phyloP scores from a whole-genome alignment of 2,797 vertebrate species.

The Cynodonichthys magdalenae region DNA sequence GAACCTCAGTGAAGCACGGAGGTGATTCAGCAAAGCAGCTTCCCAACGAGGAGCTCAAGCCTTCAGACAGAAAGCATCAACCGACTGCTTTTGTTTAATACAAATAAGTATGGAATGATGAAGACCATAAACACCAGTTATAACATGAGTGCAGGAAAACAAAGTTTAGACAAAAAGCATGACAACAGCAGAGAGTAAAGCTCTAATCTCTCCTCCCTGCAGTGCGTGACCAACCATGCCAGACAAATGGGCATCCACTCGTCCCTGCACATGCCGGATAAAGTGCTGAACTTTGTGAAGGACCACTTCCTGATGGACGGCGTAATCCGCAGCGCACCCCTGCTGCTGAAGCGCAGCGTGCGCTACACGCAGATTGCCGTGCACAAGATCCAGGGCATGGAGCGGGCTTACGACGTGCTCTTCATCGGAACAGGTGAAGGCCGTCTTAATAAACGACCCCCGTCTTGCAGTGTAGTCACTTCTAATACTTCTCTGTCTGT shows the following conservation, averaged over 20 bases:
- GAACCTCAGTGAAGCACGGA: no score
- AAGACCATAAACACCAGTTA: no score
- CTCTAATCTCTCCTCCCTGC: conserved; percentile 25
- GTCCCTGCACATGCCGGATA: conserved; percentile 92
- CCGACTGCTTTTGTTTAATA: no score
- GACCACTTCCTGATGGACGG: conserved; percentile 96
- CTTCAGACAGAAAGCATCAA: no score
- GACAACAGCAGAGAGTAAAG: conserved; percentile 11
- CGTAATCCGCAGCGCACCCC: conserved; percentile 84
- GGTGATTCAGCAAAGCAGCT: no score
- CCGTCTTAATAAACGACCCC: background rate
- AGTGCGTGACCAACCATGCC: conserved; percentile 89
- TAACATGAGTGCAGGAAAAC: no score
- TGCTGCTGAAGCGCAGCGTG: conserved; percentile 86
- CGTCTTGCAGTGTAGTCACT: background rate
- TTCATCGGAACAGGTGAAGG: conserved; percentile 89
- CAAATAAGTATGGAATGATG: no score
- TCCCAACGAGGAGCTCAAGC: no score
- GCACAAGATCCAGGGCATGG: conserved; percentile 84
- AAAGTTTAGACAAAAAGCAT: no score
- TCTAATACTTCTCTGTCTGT: background rate
- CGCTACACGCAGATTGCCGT: conserved; percentile 89
- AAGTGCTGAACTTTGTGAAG: conserved; percentile 95
- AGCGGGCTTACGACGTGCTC: conserved; percentile 84
- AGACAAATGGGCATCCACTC: conserved; percentile 88